Evolutionary conservation across 2,888 invertebrate species (phyloP).

Genomic region (Cryptocheilus praepositus): DNA sequence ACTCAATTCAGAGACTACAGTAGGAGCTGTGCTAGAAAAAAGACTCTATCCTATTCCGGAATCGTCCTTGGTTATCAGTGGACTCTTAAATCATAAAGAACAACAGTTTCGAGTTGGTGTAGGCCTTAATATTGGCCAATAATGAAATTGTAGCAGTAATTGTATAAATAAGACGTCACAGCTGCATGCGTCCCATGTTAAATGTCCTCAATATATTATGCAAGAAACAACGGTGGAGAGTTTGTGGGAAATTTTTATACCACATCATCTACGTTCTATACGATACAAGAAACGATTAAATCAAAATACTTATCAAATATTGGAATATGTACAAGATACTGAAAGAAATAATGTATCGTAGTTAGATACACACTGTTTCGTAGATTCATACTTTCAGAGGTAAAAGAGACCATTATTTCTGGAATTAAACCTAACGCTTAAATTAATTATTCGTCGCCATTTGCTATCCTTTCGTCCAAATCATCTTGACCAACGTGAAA

Average conservation of each 20-base stretch:
- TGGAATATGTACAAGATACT: slow-evolving; percentile 12
- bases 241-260: no score
- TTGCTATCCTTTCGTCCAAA: slow-evolving; percentile 65
- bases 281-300: no score
- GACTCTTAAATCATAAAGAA: slow-evolving; percentile 80
- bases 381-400: no score
- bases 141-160: no score
- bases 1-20: slow-evolving; percentile 78
- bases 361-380: no score
- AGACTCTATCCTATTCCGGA: slow-evolving; percentile 79
- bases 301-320: no score
- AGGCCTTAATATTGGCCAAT: slow-evolving; percentile 76
- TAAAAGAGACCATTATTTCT: not conserved
- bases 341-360: slow-evolving; percentile 14
- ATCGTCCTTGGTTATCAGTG: slow-evolving; percentile 80
- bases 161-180: no score
- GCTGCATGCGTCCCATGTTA: no score
- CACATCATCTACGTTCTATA: no score
- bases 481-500: slow-evolving; percentile 56
- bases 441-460: slow-evolving; percentile 64
- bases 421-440: not conserved
- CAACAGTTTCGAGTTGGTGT: slow-evolving; percentile 79
- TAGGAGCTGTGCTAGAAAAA: slow-evolving; percentile 81
- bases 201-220: no score
- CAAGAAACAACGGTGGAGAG: no score